A percentile compares a stretch with the other conserved stretches of the same genome.
Evolutionary conservation across 2,113 vertebrate genomes (phyloP).

Genomic region (Austrofundulus limnaeus): DNA sequence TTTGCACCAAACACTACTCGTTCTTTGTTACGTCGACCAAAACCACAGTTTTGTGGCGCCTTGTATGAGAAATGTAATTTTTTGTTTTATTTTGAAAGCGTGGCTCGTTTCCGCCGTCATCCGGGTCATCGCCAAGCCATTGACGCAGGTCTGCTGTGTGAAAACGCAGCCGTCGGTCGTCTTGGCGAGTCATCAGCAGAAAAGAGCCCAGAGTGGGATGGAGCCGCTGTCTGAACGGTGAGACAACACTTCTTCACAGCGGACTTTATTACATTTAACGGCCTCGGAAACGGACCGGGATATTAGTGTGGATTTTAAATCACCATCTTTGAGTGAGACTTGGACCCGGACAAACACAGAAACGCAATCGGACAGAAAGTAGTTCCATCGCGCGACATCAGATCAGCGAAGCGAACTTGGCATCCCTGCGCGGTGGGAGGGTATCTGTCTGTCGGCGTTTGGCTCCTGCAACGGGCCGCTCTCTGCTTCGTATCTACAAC

Average conservation of each 20-base stretch:
- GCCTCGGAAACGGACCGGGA: background rate
- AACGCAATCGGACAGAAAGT: constrained; percentile 36
- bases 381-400: constrained; percentile 46
- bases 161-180: constrained; percentile 37
- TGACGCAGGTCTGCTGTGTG: constrained; percentile 40
- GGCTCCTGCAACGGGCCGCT: constrained; percentile 25
- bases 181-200: constrained; percentile 68
- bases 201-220: constrained; percentile 39
- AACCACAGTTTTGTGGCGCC: background rate
- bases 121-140: accelerated
- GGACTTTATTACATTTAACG: constrained; percentile 33
- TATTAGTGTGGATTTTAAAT: background rate
- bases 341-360: constrained; percentile 40
- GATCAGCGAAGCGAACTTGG: constrained; percentile 60
- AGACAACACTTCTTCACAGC: constrained; percentile 29
- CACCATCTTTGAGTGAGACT: constrained; percentile 23
- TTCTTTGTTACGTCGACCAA: too few relatives aligned
- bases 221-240: constrained; percentile 27
- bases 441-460: constrained; percentile 48
- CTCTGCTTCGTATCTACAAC: background rate
- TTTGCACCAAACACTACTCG: too few relatives aligned
- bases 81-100: constrained; percentile 52
- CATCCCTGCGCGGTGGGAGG: constrained; percentile 52
- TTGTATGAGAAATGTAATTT: background rate
- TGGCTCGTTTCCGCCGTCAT: background rate